Evolutionary conservation across 2,797 vertebrate genomes (phyloP).

Genomic region (Chiroxiphia lanceolata): DNA sequence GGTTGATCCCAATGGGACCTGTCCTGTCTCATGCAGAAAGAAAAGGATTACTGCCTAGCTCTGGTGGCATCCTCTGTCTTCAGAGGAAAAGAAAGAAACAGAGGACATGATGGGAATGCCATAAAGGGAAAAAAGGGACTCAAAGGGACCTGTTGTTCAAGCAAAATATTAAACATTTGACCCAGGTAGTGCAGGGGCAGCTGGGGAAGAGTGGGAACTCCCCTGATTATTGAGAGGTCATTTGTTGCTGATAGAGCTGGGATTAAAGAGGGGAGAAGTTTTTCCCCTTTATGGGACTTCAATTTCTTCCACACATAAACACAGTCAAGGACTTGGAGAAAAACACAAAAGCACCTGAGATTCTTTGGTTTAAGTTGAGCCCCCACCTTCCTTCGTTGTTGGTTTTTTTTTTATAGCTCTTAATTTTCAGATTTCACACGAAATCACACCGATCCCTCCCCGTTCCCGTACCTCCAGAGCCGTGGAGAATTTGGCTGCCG

Average conservation of each 20-base stretch:
- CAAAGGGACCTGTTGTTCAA: background rate
- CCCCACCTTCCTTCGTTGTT: no score
- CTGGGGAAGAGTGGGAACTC: background rate
- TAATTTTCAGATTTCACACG: background rate
- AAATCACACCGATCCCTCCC: no score
- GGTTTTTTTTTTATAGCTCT: no score
- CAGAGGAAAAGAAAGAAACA: no score
- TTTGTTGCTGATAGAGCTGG: background rate
- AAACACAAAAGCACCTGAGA: background rate
- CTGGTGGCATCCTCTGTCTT: no score
- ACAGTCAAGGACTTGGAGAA: background rate
- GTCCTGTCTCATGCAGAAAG: no score
- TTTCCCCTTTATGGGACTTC: background rate
- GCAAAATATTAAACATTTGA: background rate
- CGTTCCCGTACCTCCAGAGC: slow-evolving; percentile 76
- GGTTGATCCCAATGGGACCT: background rate
- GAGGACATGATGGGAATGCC: no score
- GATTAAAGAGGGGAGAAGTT: background rate
- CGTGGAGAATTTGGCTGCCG: slow-evolving; percentile 69
- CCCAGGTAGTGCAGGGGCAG: background rate
- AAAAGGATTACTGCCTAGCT: no score
- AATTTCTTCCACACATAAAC: background rate
- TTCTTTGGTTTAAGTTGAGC: background rate
- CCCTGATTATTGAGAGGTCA: background rate
- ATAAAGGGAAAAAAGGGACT: background rate